phyloP scores from a whole-genome alignment of 2,888 invertebrate species.

The Perithous albicinctus region DNA sequence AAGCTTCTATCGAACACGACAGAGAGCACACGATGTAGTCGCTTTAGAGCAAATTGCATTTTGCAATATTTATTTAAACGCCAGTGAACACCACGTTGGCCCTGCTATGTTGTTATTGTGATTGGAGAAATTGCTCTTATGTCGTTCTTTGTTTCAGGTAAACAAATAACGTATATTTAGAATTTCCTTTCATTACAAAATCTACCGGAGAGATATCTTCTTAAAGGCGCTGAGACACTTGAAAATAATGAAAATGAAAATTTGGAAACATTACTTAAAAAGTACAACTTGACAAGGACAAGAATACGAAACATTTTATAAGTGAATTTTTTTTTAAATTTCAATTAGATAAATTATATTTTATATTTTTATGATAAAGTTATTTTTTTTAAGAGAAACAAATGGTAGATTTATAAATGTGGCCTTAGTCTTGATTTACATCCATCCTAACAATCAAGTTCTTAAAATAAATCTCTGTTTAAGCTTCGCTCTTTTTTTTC shows the following conservation, averaged over 20 bases:
- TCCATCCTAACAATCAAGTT: background rate
- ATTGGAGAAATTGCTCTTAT: background rate
- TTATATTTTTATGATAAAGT: too few relatives aligned
- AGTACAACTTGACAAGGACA: too few relatives aligned
- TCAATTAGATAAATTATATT: too few relatives aligned
- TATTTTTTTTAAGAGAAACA: too few relatives aligned
- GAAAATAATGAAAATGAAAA: too few relatives aligned
- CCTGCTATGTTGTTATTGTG: background rate
- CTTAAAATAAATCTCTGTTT: background rate
- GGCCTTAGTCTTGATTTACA: background rate
- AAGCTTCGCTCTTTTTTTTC: background rate
- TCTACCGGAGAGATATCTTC: background rate
- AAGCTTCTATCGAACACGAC: slow-evolving; percentile 3
- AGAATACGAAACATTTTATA: too few relatives aligned
- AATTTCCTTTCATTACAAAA: background rate
- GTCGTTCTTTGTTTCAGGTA: background rate
- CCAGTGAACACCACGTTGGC: background rate
- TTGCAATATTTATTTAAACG: slow-evolving; percentile 19
- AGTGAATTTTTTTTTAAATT: too few relatives aligned
- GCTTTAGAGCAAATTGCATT: slow-evolving; percentile 37
- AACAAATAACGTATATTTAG: too few relatives aligned
- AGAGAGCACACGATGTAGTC: slow-evolving; percentile 24
- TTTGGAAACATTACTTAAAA: too few relatives aligned
- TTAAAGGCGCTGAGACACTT: too few relatives aligned
- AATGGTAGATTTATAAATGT: too few relatives aligned